Base-by-base conservation (phyloP, 1,140 invertebrate genomes). In the Rhopalosiphum maidis region DNA sequence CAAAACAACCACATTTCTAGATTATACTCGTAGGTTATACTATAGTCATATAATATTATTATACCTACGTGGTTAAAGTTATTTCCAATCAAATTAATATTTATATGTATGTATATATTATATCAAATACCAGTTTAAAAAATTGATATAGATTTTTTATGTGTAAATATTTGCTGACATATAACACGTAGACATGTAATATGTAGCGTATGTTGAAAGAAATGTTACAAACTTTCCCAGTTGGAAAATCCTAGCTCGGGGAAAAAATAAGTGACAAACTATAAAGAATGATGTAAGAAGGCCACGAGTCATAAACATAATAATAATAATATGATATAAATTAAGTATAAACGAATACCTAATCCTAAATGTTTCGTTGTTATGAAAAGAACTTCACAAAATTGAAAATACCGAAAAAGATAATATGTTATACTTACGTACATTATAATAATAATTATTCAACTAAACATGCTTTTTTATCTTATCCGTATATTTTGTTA, bases 401-500 rank as follows among this genome's bases (percentile, higher is more conserved):
- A 37, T 77, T n/a, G 30, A 77, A 77, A 77, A 77, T 77, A 83
- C 77, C 22, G 0, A 83, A 37, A 37, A 83, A 35, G 21, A 83
- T 83, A 23, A 83, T 35, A 23, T 22, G 35, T 83, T 37, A 68
- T n/a, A 2, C 77, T 83, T 83, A 23, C 18, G 35, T 83, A 51
- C 48, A 18, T 51, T 21, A 51, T 37, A 83, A 51, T 51, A 18
- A 51, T 37, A 83, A 83, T 77, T 23, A 83, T 83, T 83, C 35
- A 83, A 37, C 35, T n/a, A 83, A 83, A 23, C 77, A 9, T 83
- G 35, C 7, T 83, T 83, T 37, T 37, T 83, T 37, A 83, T 83
- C 77, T 83, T 83, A 83, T 83, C 77, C 35, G 22, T 37, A 83
- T 83, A 83, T 83, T 83, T 83, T 83, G 77, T 37, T 83, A 37